phyloP scores from a whole-genome alignment of 2,797 vertebrate species.

The Melanotaenia boesemani region DNA sequence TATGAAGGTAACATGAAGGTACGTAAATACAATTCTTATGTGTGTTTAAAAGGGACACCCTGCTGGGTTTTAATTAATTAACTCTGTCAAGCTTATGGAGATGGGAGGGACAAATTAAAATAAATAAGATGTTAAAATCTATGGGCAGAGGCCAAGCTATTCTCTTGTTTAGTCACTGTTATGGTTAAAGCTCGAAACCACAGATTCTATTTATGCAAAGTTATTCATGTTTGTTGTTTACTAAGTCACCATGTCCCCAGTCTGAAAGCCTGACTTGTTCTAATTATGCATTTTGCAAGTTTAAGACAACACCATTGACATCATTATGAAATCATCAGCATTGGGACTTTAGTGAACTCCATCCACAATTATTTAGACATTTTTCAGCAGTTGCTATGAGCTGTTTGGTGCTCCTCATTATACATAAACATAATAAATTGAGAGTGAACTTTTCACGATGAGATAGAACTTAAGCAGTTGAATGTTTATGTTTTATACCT shows the following conservation, averaged over 20 bases:
- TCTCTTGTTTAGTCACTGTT: neutral
- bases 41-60: neutral
- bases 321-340: neutral
- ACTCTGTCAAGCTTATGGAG: neutral
- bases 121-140: neutral
- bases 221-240: neutral
- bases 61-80: constrained; percentile 1
- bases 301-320: neutral
- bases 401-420: neutral
- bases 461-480: too few species aligned
- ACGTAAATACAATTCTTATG: neutral
- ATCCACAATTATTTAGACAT: neutral
- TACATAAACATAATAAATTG: neutral
- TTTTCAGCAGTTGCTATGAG: neutral
- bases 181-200: neutral
- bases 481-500: neutral
- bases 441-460: neutral
- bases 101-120: neutral
- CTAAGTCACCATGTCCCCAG: neutral
- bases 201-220: constrained; percentile 3
- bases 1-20: neutral
- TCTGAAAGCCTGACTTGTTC: neutral
- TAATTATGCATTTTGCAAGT: neutral
- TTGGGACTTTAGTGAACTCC: neutral
- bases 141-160: neutral